A percentile compares a stretch with the other conserved stretches of the same genome.
Evolutionary conservation across 2,113 vertebrate genomes (phyloP).

Genomic region (Entelurus aequoreus): DNA sequence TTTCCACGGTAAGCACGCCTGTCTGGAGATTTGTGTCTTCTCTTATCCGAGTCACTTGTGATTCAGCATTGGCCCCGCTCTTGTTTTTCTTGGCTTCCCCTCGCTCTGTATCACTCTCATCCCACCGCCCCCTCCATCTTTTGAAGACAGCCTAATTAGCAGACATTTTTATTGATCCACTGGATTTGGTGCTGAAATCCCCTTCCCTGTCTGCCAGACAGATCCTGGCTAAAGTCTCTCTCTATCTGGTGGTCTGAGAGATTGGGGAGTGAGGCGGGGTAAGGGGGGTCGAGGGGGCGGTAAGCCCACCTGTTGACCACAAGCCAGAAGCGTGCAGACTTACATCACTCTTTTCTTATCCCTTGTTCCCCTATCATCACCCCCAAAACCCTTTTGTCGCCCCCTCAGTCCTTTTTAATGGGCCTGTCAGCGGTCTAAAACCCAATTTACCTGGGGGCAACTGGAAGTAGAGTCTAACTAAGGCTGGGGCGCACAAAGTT

Average conservation of each 20-base stretch:
- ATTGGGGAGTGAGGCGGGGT: slow-evolving; percentile 7
- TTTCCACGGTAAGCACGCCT: slow-evolving; percentile 23
- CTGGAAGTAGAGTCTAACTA: no score
- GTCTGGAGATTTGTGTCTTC: slow-evolving; percentile 37
- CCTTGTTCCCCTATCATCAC: background rate
- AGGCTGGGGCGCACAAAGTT: no score
- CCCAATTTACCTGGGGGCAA: no score
- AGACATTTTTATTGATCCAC: slow-evolving; percentile 70
- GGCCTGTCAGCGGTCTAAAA: background rate
- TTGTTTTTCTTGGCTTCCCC: slow-evolving; percentile 1
- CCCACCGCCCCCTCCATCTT: background rate
- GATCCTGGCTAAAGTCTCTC: slow-evolving; percentile 59
- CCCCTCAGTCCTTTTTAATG: background rate
- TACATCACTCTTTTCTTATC: slow-evolving; percentile 26
- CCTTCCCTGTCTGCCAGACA: slow-evolving; percentile 64
- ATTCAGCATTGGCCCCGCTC: slow-evolving; percentile 36
- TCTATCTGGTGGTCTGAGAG: slow-evolving; percentile 38
- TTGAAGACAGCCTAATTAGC: slow-evolving; percentile 61
- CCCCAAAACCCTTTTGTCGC: slow-evolving; percentile 12
- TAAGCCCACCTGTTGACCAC: slow-evolving; percentile 61
- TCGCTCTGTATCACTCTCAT: slow-evolving; percentile 25
- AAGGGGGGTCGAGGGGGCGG: background rate
- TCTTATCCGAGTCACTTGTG: slow-evolving; percentile 49
- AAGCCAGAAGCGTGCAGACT: slow-evolving; percentile 41
- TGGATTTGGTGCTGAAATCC: slow-evolving; percentile 67